A percentile compares a stretch with the other conserved stretches of the same genome.
These are phyloP conservation scores for Lasioglossum calceatum DNA, from an alignment of 2,888 invertebrate genomes.

Conservation along the genomic window DNA sequence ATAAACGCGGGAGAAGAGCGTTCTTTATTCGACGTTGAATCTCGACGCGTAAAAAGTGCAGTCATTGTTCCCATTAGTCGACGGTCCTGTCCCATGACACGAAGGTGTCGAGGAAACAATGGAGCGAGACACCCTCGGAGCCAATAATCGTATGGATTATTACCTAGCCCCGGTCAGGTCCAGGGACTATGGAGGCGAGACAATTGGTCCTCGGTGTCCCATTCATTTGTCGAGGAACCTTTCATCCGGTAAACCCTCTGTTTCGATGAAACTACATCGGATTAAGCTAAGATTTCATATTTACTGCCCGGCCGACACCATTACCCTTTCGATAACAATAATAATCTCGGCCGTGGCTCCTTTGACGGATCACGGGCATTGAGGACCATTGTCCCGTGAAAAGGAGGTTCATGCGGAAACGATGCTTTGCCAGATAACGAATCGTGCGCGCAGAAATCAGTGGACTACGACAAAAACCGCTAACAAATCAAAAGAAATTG, in stretches of 20 bases:
- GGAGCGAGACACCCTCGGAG: slow-evolving; percentile 27
- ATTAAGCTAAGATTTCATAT: neutral
- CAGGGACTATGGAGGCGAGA: slow-evolving; percentile 4
- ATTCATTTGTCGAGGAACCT: slow-evolving; percentile 34
- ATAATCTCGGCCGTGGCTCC: neutral
- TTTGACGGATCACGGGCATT: neutral
- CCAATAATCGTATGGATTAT: slow-evolving; percentile 41
- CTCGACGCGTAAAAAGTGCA: neutral
- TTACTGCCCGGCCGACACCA: neutral
- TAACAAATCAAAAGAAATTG: too few relatives aligned
- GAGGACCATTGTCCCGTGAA: neutral
- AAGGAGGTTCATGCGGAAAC: neutral
- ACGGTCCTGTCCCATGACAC: neutral
- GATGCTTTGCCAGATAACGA: neutral
- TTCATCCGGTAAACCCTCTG: slow-evolving; percentile 3
- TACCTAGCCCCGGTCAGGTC: neutral
- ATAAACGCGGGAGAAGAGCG: neutral
- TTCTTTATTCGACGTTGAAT: neutral
- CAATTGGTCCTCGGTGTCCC: slow-evolving; percentile 7
- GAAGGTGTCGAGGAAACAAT: slow-evolving; percentile 27
- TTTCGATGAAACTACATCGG: slow-evolving; percentile 4
- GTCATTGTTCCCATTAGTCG: slow-evolving; percentile 26
- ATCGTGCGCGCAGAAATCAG: neutral
- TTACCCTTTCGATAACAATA: neutral
- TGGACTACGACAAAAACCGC: too few relatives aligned